Conservation (phyloP, 2,113 vertebrate genomes). For the Puffinus mauretanicus region DNA sequence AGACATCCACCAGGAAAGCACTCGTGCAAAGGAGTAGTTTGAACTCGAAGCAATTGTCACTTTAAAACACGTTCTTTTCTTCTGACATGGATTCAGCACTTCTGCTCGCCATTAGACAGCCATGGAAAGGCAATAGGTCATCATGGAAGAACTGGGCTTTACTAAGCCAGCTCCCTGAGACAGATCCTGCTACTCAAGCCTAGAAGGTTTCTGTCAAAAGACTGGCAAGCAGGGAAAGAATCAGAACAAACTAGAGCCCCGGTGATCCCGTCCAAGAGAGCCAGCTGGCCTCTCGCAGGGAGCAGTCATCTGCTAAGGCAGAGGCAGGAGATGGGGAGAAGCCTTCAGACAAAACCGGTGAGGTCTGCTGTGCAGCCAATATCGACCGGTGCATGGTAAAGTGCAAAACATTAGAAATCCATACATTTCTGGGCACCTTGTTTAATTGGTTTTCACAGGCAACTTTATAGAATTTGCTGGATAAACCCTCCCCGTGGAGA, state of each 20-base stretch:
- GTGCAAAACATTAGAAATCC: not conserved
- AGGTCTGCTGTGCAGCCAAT: not conserved
- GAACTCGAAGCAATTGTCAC: not conserved
- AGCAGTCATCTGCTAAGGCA: not conserved
- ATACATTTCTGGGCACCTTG: not conserved
- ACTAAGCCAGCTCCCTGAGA: not conserved
- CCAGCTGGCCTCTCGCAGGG: not conserved
- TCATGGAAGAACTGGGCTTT: not conserved
- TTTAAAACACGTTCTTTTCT: not conserved
- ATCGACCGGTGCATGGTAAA: accelerated
- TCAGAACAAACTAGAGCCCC: not conserved
- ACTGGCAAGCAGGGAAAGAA: not conserved
- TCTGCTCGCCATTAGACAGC: not conserved
- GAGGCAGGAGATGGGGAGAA: not conserved
- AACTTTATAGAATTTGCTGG: not conserved
- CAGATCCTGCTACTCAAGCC: not conserved
- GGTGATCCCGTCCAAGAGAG: accelerated
- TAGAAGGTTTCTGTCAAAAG: not conserved
- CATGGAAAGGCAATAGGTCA: not conserved
- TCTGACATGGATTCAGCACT: not conserved
- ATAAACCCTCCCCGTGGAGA: not conserved
- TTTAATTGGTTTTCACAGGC: not conserved
- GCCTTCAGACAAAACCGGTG: not conserved
- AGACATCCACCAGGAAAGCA: not conserved
- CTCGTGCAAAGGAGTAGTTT: not conserved